These are phyloP conservation scores for Chelon labrosus DNA, from an alignment of 2,797 vertebrate genomes.

Conservation along the genomic window DNA sequence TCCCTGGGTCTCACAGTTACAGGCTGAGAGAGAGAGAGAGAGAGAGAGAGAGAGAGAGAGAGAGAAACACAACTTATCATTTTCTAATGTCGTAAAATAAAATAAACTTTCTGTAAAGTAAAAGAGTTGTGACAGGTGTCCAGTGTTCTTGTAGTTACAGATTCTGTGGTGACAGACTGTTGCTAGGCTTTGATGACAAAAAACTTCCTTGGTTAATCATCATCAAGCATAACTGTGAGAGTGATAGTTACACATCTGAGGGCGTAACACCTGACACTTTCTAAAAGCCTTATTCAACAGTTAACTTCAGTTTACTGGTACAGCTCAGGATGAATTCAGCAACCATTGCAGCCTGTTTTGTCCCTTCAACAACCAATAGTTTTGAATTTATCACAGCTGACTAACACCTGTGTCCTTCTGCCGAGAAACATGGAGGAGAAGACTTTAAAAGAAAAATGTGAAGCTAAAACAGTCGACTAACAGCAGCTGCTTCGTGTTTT, in stretches of 20 bases:
- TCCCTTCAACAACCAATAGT: neutral
- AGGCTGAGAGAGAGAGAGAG: slow-evolving; percentile 79
- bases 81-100: neutral
- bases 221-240: neutral
- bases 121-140: too few species aligned
- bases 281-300: too few species aligned
- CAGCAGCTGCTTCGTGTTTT: slow-evolving; percentile 15
- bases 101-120: too few species aligned
- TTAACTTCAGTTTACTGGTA: too few species aligned
- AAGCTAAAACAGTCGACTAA: neutral
- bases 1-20: slow-evolving; percentile 86
- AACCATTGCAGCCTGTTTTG: neutral
- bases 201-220: neutral
- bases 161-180: too few species aligned
- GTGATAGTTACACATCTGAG: too few species aligned
- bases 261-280: too few species aligned
- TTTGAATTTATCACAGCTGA: neutral
- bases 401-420: neutral
- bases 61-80: slow-evolving; percentile 21
- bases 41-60: slow-evolving; percentile 25
- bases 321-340: too few species aligned
- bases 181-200: too few species aligned
- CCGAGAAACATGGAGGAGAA: neutral
- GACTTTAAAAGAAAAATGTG: neutral
- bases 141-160: too few species aligned